A percentile compares a stretch with the other conserved stretches of the same genome.
These are phyloP conservation scores for Spermophilus dauricus DNA, from an alignment of 2,113 vertebrate species.

Conservation along the genomic window DNA sequence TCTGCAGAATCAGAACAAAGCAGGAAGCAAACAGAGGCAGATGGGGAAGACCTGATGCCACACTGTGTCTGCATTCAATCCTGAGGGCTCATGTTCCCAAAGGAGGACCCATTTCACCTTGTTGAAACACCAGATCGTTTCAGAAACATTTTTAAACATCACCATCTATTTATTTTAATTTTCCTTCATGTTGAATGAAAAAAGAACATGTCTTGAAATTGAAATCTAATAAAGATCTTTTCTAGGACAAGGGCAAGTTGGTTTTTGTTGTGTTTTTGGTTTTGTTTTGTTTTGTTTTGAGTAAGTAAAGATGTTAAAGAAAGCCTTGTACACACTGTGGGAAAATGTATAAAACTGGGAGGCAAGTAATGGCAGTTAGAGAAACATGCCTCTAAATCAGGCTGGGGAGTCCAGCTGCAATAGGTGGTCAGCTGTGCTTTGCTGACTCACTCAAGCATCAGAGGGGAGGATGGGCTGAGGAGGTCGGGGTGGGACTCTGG, in stretches of 20 bases:
- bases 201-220: not conserved
- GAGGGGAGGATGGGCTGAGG: rapidly evolving
- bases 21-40: no score
- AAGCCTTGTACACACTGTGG: not conserved
- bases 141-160: not conserved
- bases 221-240: conserved; percentile 34
- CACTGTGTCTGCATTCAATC: not conserved
- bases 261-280: not conserved
- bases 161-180: not conserved
- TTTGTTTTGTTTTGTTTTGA: not conserved
- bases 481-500: no score
- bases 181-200: not conserved
- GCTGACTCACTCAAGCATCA: not conserved
- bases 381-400: not conserved
- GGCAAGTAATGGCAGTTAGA: not conserved
- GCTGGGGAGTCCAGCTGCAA: rapidly evolving
- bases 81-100: not conserved
- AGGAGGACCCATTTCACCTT: not conserved
- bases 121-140: not conserved
- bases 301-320: not conserved
- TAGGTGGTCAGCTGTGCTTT: not conserved
- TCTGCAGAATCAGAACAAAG: not conserved
- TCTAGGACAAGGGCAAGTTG: not conserved
- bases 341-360: not conserved
- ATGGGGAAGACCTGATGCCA: not conserved